Percentiles rank a stretch among this genome's conserved stretches.
Evolutionary conservation across 1,140 invertebrate genomes (phyloP).

Genomic region (Tetramorium alpestre): DNA sequence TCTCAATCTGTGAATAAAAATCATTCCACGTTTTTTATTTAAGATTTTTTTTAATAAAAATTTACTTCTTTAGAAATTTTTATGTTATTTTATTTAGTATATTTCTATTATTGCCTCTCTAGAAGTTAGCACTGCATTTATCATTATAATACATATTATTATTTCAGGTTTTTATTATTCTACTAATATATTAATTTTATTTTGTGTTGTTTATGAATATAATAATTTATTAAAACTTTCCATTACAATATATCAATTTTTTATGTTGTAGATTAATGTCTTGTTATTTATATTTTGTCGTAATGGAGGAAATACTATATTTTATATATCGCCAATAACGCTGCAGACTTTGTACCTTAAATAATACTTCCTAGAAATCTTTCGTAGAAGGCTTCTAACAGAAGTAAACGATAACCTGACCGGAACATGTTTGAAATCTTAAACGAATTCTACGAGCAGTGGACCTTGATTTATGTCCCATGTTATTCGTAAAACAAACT

Average conservation of each 20-base stretch:
- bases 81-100: neutral
- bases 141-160: neutral
- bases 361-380: neutral
- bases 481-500: conserved; percentile 56
- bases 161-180: neutral
- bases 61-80: neutral
- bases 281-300: neutral
- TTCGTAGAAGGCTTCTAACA: neutral
- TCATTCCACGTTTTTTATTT: neutral
- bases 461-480: conserved; percentile 25
- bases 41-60: neutral
- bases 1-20: conserved; percentile 25
- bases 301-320: neutral
- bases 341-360: neutral
- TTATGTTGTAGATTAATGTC: neutral
- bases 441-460: conserved; percentile 40
- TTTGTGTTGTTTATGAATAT: neutral
- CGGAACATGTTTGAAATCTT: neutral
- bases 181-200: neutral
- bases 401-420: neutral
- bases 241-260: neutral
- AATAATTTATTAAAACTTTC: neutral
- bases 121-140: neutral
- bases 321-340: neutral
- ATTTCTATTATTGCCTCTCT: neutral